Percentiles rank a stretch among this genome's conserved stretches.
Conservation (phyloP, 2,113 vertebrate species). For the Cisticola juncidis region DNA sequence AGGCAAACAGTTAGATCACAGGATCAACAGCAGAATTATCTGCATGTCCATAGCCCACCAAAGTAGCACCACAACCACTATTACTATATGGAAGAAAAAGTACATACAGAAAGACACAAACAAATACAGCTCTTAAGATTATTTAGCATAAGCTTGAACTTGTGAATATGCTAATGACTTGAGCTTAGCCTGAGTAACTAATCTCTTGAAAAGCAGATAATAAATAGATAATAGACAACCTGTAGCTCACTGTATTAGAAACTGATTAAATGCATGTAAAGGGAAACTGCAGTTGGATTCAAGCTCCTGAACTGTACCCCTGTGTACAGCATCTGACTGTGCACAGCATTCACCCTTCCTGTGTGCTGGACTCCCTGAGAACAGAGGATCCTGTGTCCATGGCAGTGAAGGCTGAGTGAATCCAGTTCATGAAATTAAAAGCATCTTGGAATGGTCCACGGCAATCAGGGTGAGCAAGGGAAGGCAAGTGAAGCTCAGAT, state of each 20-base stretch:
- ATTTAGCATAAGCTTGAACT: background rate
- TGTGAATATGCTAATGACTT: background rate
- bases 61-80: background rate
- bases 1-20: background rate
- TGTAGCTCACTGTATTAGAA: background rate
- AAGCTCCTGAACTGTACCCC: background rate
- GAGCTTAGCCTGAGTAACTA: background rate
- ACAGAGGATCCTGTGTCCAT: background rate
- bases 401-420: background rate
- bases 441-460: background rate
- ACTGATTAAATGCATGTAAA: background rate
- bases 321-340: background rate
- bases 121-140: background rate
- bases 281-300: background rate
- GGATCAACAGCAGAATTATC: background rate
- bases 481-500: background rate
- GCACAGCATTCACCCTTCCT: background rate
- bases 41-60: background rate
- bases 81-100: background rate
- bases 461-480: background rate
- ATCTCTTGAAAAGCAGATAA: background rate
- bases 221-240: background rate
- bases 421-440: background rate
- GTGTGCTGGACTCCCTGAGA: background rate
- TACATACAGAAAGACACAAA: background rate